Evolutionary conservation across 2,888 invertebrate species (phyloP).

Genomic region (Acanthosepion pharaonis): DNA sequence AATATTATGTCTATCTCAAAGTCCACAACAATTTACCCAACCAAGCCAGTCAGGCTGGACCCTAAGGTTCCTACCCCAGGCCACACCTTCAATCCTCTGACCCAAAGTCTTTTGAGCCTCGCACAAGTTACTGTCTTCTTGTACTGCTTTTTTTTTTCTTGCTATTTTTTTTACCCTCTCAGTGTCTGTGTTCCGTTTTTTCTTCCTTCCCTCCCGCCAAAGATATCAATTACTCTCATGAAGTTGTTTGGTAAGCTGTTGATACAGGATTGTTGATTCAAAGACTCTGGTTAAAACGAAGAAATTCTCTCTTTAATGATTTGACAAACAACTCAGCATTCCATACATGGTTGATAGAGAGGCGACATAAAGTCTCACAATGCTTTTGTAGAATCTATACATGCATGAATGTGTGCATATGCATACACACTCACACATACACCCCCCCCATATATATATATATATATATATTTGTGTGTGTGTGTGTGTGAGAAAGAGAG

Average conservation of each 20-base stretch:
- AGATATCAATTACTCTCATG: not conserved
- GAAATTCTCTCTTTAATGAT: not conserved
- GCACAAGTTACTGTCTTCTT: not conserved
- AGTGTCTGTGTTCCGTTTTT: not conserved
- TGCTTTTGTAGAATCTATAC: not conserved
- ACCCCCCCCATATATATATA: no score
- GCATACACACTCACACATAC: no score
- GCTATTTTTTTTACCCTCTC: not conserved
- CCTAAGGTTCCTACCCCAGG: not conserved
- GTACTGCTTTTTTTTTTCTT: not conserved
- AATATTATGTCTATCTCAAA: not conserved
- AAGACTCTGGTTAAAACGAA: not conserved
- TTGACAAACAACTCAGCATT: not conserved
- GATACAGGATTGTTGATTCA: slow-evolving; percentile 2
- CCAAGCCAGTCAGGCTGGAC: not conserved
- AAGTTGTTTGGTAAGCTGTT: not conserved
- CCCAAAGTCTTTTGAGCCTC: not conserved
- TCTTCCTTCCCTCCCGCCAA: not conserved
- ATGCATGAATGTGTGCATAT: not conserved
- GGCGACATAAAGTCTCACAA: not conserved
- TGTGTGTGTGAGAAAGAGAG: no score
- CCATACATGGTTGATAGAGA: not conserved
- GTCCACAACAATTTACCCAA: not conserved
- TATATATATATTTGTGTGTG: no score
- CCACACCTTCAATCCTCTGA: not conserved